Percentiles rank a stretch among this genome's conserved stretches.
phyloP scores from a whole-genome alignment of 2,113 vertebrate genomes.

The Nibea albiflora region DNA sequence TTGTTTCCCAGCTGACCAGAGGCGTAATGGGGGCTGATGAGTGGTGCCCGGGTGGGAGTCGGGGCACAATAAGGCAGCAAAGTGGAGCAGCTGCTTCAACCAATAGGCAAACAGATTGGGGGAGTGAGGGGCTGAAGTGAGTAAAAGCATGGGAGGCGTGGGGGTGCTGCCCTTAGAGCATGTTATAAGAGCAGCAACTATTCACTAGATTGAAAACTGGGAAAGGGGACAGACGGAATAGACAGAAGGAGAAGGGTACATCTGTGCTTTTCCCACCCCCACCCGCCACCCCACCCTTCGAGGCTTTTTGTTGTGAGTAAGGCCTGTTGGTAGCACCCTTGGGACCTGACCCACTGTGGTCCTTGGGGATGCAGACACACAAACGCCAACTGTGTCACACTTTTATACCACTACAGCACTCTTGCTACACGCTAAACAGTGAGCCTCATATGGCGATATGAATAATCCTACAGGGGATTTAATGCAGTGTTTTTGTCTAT shows the following conservation, averaged over 20 bases:
- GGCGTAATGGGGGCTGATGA: conserved; percentile 46
- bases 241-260: conserved; percentile 56
- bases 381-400: conserved; percentile 44
- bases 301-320: conserved; percentile 47
- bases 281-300: conserved; percentile 1
- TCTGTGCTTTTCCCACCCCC: conserved; percentile 60
- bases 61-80: conserved; percentile 51
- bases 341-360: conserved; percentile 60
- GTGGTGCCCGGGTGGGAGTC: conserved; percentile 26
- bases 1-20: conserved; percentile 72
- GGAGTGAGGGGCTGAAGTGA: background rate
- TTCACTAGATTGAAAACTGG: conserved; percentile 43
- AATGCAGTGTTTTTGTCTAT: conserved; percentile 23
- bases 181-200: conserved; percentile 47
- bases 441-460: conserved; percentile 6
- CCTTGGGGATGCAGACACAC: conserved; percentile 35
- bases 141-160: background rate
- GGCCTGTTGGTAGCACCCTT: conserved; percentile 47
- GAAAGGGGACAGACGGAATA: conserved; percentile 49
- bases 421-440: conserved; percentile 9
- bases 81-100: conserved; percentile 63
- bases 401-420: conserved; percentile 7
- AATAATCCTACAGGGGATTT: conserved; percentile 14
- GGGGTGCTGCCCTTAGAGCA: conserved; percentile 13
- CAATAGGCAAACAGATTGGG: conserved; percentile 31